Evolutionary conservation across 2,113 vertebrate species (phyloP).

Genomic region (Ameiurus melas): DNA sequence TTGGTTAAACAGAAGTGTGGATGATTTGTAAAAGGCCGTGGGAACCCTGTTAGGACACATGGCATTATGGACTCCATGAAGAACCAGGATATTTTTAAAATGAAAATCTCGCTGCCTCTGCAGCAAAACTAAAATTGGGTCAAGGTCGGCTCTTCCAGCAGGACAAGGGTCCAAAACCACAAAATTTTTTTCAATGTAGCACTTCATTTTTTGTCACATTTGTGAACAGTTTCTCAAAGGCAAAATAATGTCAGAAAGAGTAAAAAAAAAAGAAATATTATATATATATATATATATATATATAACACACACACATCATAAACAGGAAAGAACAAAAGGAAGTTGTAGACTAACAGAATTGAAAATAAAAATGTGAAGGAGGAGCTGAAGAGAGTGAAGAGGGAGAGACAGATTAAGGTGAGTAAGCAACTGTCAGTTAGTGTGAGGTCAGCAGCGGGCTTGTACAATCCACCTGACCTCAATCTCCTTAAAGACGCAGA

Average conservation of each 20-base stretch:
- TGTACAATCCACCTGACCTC: conserved; percentile 36
- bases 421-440: background rate
- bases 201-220: background rate
- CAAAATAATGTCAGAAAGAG: too few relatives aligned
- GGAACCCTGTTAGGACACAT: background rate
- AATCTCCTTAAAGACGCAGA: conserved; percentile 28
- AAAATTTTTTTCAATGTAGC: background rate
- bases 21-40: background rate
- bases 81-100: background rate
- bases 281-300: too few relatives aligned
- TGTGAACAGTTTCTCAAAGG: background rate
- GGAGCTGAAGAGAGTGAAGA: background rate
- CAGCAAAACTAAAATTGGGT: background rate
- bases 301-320: too few relatives aligned
- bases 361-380: background rate
- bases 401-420: background rate
- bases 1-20: background rate
- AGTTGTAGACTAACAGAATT: background rate
- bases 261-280: background rate
- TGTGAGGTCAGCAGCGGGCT: conserved; percentile 14
- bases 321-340: background rate
- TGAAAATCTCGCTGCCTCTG: background rate
- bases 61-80: background rate
- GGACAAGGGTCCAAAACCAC: background rate
- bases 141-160: background rate